phyloP scores from a whole-genome alignment of 1,140 invertebrate species.

The Lepidurus apus region DNA sequence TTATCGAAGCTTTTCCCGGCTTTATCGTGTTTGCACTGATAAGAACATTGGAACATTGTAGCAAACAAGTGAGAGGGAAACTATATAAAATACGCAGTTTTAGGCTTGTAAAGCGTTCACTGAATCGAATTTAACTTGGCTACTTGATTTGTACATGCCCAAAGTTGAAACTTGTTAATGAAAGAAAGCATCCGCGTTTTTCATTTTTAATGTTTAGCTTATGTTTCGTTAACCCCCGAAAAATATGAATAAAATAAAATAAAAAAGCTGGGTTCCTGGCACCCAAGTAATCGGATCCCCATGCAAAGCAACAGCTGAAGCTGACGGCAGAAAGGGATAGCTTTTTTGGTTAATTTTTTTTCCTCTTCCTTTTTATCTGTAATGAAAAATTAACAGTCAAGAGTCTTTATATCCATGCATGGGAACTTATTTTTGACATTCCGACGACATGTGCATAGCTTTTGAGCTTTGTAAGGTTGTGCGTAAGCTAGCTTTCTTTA shows the following conservation, averaged over 20 bases:
- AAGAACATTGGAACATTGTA: not conserved
- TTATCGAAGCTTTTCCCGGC: not conserved
- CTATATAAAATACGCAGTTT: not conserved
- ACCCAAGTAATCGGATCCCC: not conserved
- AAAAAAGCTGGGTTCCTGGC: not conserved
- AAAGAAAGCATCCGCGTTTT: slow-evolving; percentile 15
- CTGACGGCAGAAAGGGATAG: not conserved
- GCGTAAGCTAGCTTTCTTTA: no score
- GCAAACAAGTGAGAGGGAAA: not conserved
- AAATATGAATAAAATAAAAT: not conserved
- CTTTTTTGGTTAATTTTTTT: not conserved
- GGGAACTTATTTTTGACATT: not conserved
- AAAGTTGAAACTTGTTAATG: not conserved
- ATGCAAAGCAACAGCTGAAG: slow-evolving; percentile 17
- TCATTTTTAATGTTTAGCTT: not conserved
- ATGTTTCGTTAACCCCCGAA: not conserved
- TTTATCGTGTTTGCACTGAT: slow-evolving; percentile 16
- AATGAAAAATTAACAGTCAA: slow-evolving; percentile 14
- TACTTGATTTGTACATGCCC: not conserved
- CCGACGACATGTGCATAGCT: not conserved
- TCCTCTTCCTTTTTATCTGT: not conserved
- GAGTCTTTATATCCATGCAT: not conserved
- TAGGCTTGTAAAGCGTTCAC: not conserved
- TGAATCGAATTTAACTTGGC: not conserved
- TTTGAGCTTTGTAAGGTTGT: not conserved